These are phyloP conservation scores for Caenorhabditis plicata DNA, from an alignment of 2,888 invertebrate species.

Conservation along the genomic window DNA sequence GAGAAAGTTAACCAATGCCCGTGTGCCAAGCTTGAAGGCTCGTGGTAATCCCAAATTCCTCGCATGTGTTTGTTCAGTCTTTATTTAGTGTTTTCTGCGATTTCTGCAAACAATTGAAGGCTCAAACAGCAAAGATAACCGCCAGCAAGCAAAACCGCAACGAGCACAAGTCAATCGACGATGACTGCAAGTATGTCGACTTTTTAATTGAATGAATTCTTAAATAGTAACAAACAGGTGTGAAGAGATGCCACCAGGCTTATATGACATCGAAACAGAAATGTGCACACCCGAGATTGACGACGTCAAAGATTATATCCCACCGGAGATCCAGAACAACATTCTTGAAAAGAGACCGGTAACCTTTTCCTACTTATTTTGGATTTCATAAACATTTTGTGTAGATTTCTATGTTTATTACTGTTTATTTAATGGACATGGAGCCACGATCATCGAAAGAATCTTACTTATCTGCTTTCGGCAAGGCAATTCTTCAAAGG, in stretches of 20 bases:
- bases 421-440: conserved; percentile 65
- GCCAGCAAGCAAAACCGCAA: conserved; percentile 41
- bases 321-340: conserved; percentile 63
- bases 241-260: conserved; percentile 64
- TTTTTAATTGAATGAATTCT: too few relatives aligned
- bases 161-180: conserved; percentile 46
- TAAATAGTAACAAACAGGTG: too few relatives aligned
- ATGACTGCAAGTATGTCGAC: conserved; percentile 50
- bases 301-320: conserved; percentile 64
- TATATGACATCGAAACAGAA: conserved; percentile 66
- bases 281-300: conserved; percentile 65
- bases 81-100: conserved; percentile 62
- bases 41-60: conserved; percentile 46
- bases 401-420: conserved; percentile 65
- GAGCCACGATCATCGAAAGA: conserved; percentile 59
- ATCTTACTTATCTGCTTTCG: conserved; percentile 64
- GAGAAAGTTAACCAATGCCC: conserved; percentile 65
- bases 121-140: conserved; percentile 54
- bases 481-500: conserved; percentile 62
- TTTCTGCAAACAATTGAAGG: conserved; percentile 63
- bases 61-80: neutral
- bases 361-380: conserved; percentile 3
- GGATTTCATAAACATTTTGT: neutral
- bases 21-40: conserved; percentile 63
- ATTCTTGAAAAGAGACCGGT: conserved; percentile 64